A percentile compares a stretch with the other conserved stretches of the same genome.
phyloP scores from a whole-genome alignment of 2,113 vertebrate species.

The Nestor notabilis region DNA sequence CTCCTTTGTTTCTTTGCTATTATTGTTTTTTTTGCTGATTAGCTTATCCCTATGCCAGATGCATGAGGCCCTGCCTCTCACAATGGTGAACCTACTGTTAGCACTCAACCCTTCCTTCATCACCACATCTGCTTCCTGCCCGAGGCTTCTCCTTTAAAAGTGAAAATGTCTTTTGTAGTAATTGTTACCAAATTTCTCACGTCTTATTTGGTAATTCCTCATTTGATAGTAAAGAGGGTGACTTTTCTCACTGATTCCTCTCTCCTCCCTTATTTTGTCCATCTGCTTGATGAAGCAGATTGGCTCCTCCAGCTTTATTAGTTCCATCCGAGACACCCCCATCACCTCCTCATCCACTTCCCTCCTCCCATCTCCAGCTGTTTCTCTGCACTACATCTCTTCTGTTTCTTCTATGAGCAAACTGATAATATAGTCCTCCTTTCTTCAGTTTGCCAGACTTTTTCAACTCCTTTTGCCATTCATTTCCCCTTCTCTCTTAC shows the following conservation, averaged over 20 bases:
- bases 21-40: background rate
- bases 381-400: background rate
- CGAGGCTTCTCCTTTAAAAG: background rate
- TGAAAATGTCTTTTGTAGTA: background rate
- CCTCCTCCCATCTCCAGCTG: background rate
- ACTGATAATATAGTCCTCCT: background rate
- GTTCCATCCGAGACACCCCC: background rate
- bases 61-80: background rate
- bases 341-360: background rate
- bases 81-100: background rate
- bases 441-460: background rate
- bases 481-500: background rate
- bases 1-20: background rate
- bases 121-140: rapidly evolving
- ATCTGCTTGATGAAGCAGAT: background rate
- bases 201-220: background rate
- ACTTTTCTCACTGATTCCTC: background rate
- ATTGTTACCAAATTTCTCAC: background rate
- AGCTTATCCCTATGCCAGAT: background rate
- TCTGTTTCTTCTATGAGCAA: background rate
- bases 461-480: background rate
- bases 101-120: background rate
- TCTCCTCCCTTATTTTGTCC: background rate
- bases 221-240: background rate
- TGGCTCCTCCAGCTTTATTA: background rate